phyloP scores from a whole-genome alignment of 2,888 invertebrate genomes.

The Ophion slaviceki region DNA sequence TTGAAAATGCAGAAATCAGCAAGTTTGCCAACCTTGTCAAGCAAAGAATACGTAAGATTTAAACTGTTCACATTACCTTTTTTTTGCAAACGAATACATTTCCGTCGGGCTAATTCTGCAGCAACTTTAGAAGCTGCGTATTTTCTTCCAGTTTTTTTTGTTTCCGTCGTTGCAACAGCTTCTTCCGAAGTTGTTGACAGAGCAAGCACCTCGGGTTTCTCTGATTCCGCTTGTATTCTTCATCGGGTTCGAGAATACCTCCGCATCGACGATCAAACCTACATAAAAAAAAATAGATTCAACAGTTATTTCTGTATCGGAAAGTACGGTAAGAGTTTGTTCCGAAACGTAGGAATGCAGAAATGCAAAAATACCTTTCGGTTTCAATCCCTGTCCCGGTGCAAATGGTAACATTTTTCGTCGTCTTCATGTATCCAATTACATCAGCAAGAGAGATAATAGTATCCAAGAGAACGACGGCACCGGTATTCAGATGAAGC shows the following conservation, averaged over 20 bases:
- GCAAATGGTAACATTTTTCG: neutral
- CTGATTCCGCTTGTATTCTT: constrained; percentile 1
- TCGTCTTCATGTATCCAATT: neutral
- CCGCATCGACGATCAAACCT: neutral
- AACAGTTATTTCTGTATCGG: no score
- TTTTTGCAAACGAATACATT: neutral
- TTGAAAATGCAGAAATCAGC: no score
- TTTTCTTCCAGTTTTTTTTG: neutral
- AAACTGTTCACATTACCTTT: neutral
- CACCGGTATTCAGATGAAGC: constrained; percentile 6
- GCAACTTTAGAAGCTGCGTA: no score
- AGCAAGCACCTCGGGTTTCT: neutral
- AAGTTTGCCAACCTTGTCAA: neutral
- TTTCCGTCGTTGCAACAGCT: neutral
- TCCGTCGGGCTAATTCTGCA: neutral
- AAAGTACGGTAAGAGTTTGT: no score
- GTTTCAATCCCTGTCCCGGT: neutral
- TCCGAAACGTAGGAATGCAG: no score
- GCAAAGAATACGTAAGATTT: neutral
- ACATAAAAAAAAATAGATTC: neutral
- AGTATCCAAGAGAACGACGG: neutral
- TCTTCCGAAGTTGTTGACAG: neutral
- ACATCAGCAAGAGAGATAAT: neutral
- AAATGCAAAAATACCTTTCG: constrained; percentile 2
- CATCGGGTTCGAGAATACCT: neutral